Conservation (phyloP, 1,140 invertebrate genomes). For the Drosophila arizonae region DNA sequence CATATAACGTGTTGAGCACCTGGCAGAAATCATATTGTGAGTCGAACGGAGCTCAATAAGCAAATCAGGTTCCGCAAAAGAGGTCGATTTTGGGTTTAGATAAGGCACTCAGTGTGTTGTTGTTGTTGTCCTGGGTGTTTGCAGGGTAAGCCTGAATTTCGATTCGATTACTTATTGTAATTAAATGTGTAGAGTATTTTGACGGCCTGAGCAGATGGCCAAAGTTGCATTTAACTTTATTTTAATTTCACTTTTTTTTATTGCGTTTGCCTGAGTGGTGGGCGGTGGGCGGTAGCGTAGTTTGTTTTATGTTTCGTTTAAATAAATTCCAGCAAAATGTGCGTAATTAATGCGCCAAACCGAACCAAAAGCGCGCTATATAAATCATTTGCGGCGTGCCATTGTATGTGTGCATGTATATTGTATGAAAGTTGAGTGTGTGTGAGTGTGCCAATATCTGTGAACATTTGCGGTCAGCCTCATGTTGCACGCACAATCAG, state of each 20-base stretch:
- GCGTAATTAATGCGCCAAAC: slow-evolving; percentile 67
- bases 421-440: neutral
- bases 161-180: slow-evolving; percentile 63
- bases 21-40: neutral
- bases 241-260: slow-evolving; percentile 14
- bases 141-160: slow-evolving; percentile 34
- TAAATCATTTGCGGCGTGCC: slow-evolving; percentile 49
- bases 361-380: slow-evolving; percentile 30
- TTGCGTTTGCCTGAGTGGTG: slow-evolving; percentile 1
- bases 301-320: slow-evolving; percentile 42
- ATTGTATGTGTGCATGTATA: slow-evolving; percentile 25
- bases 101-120: neutral
- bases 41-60: neutral
- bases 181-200: slow-evolving; percentile 68
- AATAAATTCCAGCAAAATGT: slow-evolving; percentile 75
- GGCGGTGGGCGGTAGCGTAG: neutral
- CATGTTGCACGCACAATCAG: slow-evolving; percentile 71
- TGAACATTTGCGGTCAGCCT: slow-evolving; percentile 52
- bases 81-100: neutral
- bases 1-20: no score
- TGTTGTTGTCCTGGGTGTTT: neutral
- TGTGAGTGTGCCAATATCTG: slow-evolving; percentile 28
- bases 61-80: slow-evolving; percentile 8
- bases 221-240: slow-evolving; percentile 22
- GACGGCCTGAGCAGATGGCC: slow-evolving; percentile 43